A percentile compares a stretch with the other conserved stretches of the same genome.
These are phyloP conservation scores for Drosophila mimica DNA, from an alignment of 2,888 invertebrate species.

Conservation along the genomic window DNA sequence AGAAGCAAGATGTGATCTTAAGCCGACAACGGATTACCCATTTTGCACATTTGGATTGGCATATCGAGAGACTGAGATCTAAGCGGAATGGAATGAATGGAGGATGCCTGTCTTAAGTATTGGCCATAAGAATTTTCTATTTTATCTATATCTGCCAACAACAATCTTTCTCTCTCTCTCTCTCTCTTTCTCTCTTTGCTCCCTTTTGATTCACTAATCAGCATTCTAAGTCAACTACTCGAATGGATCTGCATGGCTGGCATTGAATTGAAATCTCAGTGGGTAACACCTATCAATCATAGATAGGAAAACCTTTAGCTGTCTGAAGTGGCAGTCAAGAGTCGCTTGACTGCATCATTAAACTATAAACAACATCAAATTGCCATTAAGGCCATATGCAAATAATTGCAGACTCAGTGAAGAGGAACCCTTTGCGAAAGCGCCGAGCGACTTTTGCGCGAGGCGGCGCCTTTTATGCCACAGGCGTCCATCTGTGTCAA, in stretches of 20 bases:
- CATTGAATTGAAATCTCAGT: slow-evolving; percentile 53
- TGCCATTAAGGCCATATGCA: slow-evolving; percentile 78
- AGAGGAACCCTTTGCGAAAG: slow-evolving; percentile 29
- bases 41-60: slow-evolving; percentile 60
- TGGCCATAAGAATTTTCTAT: slow-evolving; percentile 27
- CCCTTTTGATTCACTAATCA: slow-evolving; percentile 31
- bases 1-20: slow-evolving; percentile 53
- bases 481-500: slow-evolving; percentile 50
- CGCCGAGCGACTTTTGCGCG: slow-evolving; percentile 57
- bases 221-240: slow-evolving; percentile 6
- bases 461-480: slow-evolving; percentile 70
- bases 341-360: slow-evolving; percentile 74
- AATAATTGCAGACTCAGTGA: slow-evolving; percentile 72
- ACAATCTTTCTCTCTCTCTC: background rate
- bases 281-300: slow-evolving; percentile 75
- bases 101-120: slow-evolving; percentile 33
- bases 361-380: slow-evolving; percentile 78
- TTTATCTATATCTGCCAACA: slow-evolving; percentile 6
- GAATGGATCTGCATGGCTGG: slow-evolving; percentile 10
- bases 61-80: slow-evolving; percentile 58
- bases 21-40: slow-evolving; percentile 65
- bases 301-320: slow-evolving; percentile 42
- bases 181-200: background rate
- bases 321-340: slow-evolving; percentile 41
- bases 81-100: slow-evolving; percentile 22